A percentile compares a stretch with the other conserved stretches of the same genome.
Conservation (phyloP, 1,140 invertebrate species). For the Macrobrachium rosenbergii region DNA sequence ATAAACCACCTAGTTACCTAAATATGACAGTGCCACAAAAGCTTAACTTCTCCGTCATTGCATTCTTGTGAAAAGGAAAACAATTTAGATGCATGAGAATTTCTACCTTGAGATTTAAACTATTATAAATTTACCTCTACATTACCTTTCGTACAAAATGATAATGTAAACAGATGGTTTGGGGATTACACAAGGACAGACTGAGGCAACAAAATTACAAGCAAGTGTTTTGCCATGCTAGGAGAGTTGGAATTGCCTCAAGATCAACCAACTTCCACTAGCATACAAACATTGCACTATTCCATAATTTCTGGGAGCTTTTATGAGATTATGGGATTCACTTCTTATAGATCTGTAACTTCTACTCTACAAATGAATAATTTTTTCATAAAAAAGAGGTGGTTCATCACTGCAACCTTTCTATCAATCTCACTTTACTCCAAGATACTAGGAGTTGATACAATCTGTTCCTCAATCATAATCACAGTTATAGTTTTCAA, state of each 20-base stretch:
- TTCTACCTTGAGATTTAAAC: slow-evolving; percentile 28
- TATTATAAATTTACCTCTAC: slow-evolving; percentile 20
- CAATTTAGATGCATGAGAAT: slow-evolving; percentile 34
- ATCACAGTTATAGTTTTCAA: slow-evolving; percentile 41
- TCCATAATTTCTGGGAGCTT: no score
- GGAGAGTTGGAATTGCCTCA: background rate
- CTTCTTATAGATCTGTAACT: no score
- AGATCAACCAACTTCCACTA: no score
- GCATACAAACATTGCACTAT: no score
- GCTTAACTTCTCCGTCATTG: slow-evolving; percentile 24
- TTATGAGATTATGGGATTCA: no score
- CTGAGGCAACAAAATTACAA: slow-evolving; percentile 4
- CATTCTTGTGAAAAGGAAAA: slow-evolving; percentile 14
- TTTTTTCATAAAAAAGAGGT: no score
- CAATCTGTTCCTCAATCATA: slow-evolving; percentile 27
- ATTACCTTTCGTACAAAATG: slow-evolving; percentile 3
- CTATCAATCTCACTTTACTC: no score
- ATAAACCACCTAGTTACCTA: slow-evolving; percentile 23
- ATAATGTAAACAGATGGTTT: background rate
- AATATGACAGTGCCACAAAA: slow-evolving; percentile 17
- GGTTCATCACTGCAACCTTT: no score
- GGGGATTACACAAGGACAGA: slow-evolving; percentile 35
- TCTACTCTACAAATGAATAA: no score
- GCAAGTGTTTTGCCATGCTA: slow-evolving; percentile 12
- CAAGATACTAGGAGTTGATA: background rate